These are phyloP conservation scores for Python bivittatus DNA, from an alignment of 2,113 vertebrate species.

Conservation along the genomic window DNA sequence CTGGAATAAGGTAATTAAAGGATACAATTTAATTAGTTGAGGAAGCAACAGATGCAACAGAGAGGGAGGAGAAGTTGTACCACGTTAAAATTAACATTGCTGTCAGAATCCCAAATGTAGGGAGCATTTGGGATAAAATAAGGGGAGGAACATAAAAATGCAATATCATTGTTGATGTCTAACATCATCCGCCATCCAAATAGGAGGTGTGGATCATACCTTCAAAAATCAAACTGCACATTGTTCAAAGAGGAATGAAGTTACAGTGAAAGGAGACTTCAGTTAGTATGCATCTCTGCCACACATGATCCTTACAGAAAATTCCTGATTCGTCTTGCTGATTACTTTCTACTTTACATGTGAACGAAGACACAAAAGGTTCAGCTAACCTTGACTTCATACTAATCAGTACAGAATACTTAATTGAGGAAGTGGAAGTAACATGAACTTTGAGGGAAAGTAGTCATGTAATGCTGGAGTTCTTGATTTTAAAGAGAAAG, in stretches of 20 bases:
- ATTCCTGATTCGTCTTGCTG: background rate
- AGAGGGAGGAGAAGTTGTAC: background rate
- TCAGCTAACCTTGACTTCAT: background rate
- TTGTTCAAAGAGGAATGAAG: background rate
- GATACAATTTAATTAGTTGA: background rate
- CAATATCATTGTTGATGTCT: background rate
- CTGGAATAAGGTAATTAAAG: background rate
- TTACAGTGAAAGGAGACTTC: background rate
- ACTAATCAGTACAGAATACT: background rate
- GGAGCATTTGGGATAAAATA: background rate
- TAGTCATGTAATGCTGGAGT: background rate
- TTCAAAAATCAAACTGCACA: background rate
- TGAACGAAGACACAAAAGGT: background rate
- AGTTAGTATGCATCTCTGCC: background rate
- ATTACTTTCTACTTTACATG: background rate
- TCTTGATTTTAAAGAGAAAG: background rate
- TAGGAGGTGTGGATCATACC: background rate
- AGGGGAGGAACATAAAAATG: background rate
- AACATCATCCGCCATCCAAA: background rate
- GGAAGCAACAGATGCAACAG: background rate
- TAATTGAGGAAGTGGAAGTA: no score
- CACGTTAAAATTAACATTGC: background rate
- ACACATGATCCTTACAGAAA: background rate
- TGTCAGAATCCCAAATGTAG: background rate
- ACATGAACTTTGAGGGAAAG: background rate